These are phyloP conservation scores for Trissolcus japonicus DNA, from an alignment of 2,888 invertebrate species.

Conservation along the genomic window DNA sequence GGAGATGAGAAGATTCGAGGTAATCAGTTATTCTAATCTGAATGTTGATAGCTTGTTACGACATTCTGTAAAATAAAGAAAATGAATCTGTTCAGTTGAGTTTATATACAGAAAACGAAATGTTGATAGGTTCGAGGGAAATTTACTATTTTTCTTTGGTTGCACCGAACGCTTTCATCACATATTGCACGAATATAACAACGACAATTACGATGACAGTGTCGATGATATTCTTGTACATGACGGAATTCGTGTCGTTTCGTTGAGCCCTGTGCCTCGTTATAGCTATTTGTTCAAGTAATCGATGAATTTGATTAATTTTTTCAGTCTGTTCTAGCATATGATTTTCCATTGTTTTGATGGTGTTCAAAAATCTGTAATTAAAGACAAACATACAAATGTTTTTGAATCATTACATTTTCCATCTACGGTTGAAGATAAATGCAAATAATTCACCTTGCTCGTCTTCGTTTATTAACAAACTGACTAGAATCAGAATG, in stretches of 20 bases:
- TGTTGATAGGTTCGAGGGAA: too few relatives aligned
- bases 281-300: conserved; percentile 70
- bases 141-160: conserved; percentile 65
- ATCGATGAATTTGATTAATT: conserved; percentile 71
- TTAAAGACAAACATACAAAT: neutral
- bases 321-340: conserved; percentile 70
- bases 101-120: neutral
- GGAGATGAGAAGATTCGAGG: conserved; percentile 43
- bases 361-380: conserved; percentile 42
- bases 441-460: conserved; percentile 62
- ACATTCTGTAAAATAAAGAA: neutral
- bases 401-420: conserved; percentile 4
- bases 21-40: conserved; percentile 32
- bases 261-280: conserved; percentile 68
- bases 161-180: conserved; percentile 62
- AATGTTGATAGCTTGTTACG: conserved; percentile 14
- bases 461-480: conserved; percentile 70
- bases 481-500: conserved; percentile 79
- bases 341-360: conserved; percentile 70
- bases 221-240: conserved; percentile 69
- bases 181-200: conserved; percentile 70
- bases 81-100: neutral
- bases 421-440: neutral
- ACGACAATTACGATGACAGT: conserved; percentile 69
- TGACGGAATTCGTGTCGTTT: conserved; percentile 64